Percentiles rank a stretch among this genome's conserved stretches.
Conservation (phyloP, 2,113 vertebrate genomes). For the Entomyzon cyanotis region DNA sequence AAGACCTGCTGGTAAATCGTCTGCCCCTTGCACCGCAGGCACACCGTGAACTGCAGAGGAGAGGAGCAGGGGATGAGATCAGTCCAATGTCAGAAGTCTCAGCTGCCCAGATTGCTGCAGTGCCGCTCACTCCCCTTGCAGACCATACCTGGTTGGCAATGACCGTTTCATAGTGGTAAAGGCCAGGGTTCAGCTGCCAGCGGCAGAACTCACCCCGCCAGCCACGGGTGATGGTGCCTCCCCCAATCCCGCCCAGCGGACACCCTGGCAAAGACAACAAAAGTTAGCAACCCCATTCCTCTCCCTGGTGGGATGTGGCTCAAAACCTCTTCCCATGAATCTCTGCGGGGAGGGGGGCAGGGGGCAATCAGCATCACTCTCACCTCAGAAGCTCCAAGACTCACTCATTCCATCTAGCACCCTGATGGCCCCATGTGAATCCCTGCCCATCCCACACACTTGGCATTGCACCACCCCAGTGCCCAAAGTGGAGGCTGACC, state of each 20-base stretch:
- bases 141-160: conserved; percentile 84
- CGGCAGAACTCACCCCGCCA: conserved; percentile 96
- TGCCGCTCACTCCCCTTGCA: rapidly evolving
- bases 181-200: conserved; percentile 94
- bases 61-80: not conserved
- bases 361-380: rapidly evolving
- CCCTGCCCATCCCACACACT: not conserved
- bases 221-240: conserved; percentile 92
- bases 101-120: not conserved
- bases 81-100: not conserved
- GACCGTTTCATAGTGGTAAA: conserved; percentile 90
- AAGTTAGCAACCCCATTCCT: not conserved
- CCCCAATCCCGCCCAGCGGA: conserved; percentile 92
- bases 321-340: not conserved
- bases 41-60: conserved; percentile 88
- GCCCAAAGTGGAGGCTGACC: conserved; percentile 74
- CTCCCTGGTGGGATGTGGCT: too few species aligned
- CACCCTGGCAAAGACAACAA: conserved; percentile 79
- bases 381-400: not conserved
- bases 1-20: conserved; percentile 97
- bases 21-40: conserved; percentile 87
- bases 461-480: not conserved
- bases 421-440: rapidly evolving
- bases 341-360: rapidly evolving
- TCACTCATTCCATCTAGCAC: not conserved